Conservation (phyloP, 2,797 vertebrate genomes). For the Epinephelus awoara region DNA sequence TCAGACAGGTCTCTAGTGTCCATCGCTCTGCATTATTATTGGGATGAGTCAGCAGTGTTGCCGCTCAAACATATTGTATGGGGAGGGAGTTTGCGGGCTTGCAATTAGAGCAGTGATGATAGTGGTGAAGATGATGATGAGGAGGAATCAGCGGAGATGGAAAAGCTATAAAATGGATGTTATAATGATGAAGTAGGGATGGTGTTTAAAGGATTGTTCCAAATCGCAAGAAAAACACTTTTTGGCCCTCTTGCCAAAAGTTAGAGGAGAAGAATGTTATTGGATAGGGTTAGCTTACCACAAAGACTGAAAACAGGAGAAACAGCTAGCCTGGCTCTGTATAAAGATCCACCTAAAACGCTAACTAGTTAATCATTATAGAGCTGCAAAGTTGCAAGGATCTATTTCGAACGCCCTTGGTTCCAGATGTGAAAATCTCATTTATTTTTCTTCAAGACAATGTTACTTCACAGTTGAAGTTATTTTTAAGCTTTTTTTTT, state of each 20-base stretch:
- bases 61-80: conserved; percentile 19
- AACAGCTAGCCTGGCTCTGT: background rate
- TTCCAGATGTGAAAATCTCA: background rate
- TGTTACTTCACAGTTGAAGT: background rate
- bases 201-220: background rate
- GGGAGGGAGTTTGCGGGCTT: conserved; percentile 18
- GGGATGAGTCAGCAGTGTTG: conserved; percentile 27
- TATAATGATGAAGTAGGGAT: background rate
- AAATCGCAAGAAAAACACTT: background rate
- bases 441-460: background rate
- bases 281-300: background rate
- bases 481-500: too few species aligned
- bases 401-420: background rate
- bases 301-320: background rate
- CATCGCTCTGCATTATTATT: conserved; percentile 53
- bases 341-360: background rate
- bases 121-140: conserved; percentile 14
- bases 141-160: background rate
- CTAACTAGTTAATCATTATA: background rate
- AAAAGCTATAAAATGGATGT: conserved; percentile 9
- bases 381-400: background rate
- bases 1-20: conserved; percentile 46
- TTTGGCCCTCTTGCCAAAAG: background rate
- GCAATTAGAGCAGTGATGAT: conserved; percentile 14
- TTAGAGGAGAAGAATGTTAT: background rate